Conservation (phyloP, 2,888 invertebrate species). For the Drosophila histrio region DNA sequence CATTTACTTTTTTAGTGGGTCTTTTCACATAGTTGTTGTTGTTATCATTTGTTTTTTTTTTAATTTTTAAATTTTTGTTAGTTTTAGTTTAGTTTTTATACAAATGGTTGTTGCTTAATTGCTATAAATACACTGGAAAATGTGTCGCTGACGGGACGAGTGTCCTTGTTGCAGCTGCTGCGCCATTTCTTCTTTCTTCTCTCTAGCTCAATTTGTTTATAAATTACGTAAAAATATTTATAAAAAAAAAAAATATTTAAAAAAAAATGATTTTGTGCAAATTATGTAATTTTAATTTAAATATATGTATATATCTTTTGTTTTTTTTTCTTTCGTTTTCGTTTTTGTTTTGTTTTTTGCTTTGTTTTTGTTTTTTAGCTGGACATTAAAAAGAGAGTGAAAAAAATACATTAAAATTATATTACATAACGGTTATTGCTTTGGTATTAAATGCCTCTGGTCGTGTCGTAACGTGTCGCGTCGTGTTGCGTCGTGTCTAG, state of each 20-base stretch:
- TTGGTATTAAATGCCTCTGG: conserved; percentile 84
- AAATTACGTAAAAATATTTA: conserved; percentile 38
- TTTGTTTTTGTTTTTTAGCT: conserved; percentile 27
- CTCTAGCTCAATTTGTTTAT: conserved; percentile 15
- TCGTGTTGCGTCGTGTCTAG: conserved; percentile 22
- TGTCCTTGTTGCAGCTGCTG: conserved; percentile 20
- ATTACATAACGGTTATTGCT: conserved; percentile 82
- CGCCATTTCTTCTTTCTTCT: not conserved
- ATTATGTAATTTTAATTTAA: conserved; percentile 23
- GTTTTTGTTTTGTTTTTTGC: conserved; percentile 1
- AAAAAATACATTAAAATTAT: conserved; percentile 71
- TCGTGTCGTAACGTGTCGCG: conserved; percentile 43
- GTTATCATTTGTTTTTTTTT: conserved; percentile 31
- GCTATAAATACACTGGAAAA: conserved; percentile 76
- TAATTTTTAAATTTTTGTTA: conserved; percentile 6
- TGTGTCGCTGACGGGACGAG: conserved; percentile 52
- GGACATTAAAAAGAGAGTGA: conserved; percentile 12
- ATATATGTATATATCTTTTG: conserved; percentile 21
- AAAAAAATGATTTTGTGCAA: conserved; percentile 32
- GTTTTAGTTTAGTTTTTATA: conserved; percentile 44
- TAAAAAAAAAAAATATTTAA: conserved; percentile 11
- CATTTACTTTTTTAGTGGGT: conserved; percentile 31
- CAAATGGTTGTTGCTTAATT: conserved; percentile 47
- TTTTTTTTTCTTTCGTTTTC: conserved; percentile 12
- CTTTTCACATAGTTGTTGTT: conserved; percentile 36